Conservation (phyloP, 2,797 vertebrate species). For the Aratinga solstitialis region DNA sequence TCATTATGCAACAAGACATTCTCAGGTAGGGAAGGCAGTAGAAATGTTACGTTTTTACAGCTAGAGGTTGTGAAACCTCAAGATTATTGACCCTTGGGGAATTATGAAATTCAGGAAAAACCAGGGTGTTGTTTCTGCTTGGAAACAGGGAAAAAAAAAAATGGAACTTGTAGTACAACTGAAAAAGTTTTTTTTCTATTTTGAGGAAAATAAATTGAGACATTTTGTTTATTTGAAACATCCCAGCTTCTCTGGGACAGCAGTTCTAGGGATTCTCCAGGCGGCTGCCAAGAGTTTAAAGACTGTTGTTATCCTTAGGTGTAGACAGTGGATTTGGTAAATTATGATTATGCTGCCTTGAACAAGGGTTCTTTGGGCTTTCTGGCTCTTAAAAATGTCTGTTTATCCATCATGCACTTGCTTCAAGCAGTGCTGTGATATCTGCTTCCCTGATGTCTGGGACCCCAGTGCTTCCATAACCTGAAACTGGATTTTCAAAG, state of each 20-base stretch:
- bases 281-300: not conserved
- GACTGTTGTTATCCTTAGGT: not conserved
- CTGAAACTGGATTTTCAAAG: not conserved
- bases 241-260: not conserved
- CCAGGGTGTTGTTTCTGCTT: not conserved
- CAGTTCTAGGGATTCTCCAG: not conserved
- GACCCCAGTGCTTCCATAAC: not conserved
- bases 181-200: not conserved
- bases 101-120: not conserved
- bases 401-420: not conserved
- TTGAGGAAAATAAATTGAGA: not conserved
- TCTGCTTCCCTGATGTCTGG: not conserved
- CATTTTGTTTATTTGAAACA: not conserved
- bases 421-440: not conserved
- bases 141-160: not conserved
- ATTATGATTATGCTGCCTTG: not conserved
- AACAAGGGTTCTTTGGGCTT: not conserved
- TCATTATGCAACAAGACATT: not conserved
- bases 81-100: not conserved
- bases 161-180: not conserved
- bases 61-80: not conserved
- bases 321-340: not conserved
- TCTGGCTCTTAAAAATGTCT: rapidly evolving
- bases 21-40: not conserved
- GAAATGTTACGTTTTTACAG: not conserved